phyloP scores from a whole-genome alignment of 2,113 vertebrate genomes.

The Ochotona curzoniae region DNA sequence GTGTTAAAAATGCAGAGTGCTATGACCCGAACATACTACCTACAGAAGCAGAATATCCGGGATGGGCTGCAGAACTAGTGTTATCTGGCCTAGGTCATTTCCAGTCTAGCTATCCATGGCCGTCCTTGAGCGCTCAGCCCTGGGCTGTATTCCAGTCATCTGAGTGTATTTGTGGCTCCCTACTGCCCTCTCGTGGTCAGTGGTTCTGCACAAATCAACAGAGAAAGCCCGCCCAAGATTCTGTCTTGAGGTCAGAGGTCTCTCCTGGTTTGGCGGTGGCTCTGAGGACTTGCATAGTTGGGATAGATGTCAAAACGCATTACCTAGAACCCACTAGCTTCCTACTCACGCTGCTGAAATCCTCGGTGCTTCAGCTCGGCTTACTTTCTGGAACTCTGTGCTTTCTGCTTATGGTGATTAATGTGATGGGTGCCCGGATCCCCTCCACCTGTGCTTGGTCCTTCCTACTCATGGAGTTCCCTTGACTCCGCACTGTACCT shows the following conservation, averaged over 20 bases:
- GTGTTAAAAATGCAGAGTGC: neutral
- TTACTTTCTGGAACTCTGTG: neutral
- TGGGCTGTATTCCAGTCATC: rapidly evolving
- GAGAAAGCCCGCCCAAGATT: neutral
- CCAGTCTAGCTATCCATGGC: rapidly evolving
- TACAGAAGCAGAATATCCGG: neutral
- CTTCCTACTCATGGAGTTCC: neutral
- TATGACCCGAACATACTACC: neutral
- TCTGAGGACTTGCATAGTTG: neutral
- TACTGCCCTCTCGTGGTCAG: conserved; percentile 58
- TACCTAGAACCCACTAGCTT: neutral
- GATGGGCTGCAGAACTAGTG: neutral
- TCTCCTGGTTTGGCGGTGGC: neutral
- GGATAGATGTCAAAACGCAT: neutral
- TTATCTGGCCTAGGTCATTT: neutral
- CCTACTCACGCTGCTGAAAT: neutral
- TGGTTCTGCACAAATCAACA: neutral
- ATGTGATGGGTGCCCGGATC: neutral
- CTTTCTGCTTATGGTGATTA: neutral
- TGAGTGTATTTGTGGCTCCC: neutral
- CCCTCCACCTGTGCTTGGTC: neutral
- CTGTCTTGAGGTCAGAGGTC: neutral
- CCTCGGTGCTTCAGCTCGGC: neutral
- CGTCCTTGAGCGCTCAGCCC: neutral
- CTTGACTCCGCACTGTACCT: neutral